Percentiles rank a stretch among this genome's conserved stretches.
Evolutionary conservation across 1,140 invertebrate genomes (phyloP).

Genomic region (Rhagoletis zephyria): DNA sequence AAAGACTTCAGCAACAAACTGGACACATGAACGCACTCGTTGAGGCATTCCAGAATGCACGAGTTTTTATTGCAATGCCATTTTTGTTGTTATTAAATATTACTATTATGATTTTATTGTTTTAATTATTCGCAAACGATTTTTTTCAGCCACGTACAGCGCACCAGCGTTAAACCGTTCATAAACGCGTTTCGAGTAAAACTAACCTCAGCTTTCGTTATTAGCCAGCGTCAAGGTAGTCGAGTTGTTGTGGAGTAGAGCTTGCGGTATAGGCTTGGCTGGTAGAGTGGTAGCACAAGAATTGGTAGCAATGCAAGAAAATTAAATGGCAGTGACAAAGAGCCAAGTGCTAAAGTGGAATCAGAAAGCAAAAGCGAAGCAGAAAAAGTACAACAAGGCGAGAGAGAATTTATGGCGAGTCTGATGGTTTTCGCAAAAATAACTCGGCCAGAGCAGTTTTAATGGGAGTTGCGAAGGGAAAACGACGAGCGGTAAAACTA

Average conservation of each 20-base stretch:
- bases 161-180: slow-evolving; percentile 28
- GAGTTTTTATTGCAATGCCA: neutral
- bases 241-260: neutral
- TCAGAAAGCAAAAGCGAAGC: neutral
- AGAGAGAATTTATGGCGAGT: neutral
- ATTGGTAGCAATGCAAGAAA: neutral
- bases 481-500: too few relatives aligned
- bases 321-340: neutral
- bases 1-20: neutral
- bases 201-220: slow-evolving; percentile 38
- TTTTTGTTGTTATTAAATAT: neutral
- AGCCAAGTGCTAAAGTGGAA: neutral
- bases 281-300: slow-evolving; percentile 20
- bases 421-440: neutral
- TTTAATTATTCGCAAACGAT: slow-evolving; percentile 21
- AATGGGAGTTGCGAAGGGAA: neutral
- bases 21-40: neutral
- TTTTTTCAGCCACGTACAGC: slow-evolving; percentile 8
- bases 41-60: neutral
- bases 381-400: neutral
- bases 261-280: slow-evolving; percentile 32
- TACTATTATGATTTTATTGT: slow-evolving; percentile 19
- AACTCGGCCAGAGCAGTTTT: neutral
- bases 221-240: slow-evolving; percentile 42
- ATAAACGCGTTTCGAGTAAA: slow-evolving; percentile 28